Conservation (phyloP, 2,797 vertebrate species). For the Phoxinus dragarum region DNA sequence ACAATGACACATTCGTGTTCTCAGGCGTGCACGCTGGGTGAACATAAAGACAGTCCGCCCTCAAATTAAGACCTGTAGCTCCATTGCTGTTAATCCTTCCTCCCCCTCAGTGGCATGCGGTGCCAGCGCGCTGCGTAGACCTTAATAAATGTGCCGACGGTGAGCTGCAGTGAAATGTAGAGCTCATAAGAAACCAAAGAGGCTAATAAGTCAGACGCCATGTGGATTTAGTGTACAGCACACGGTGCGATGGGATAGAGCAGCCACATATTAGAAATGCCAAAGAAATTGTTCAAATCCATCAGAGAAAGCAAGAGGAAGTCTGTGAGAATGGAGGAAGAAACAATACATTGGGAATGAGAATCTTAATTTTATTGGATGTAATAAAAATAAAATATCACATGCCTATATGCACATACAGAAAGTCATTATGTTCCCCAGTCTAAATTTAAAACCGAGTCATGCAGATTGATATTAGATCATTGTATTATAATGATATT, state of each 20-base stretch:
- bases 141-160: conserved; percentile 59
- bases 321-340: conserved; percentile 5
- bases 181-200: conserved; percentile 58
- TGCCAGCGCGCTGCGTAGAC: conserved; percentile 53
- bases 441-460: conserved; percentile 47
- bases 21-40: conserved; percentile 36
- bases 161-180: conserved; percentile 59
- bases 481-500: conserved; percentile 27
- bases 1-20: conserved; percentile 8
- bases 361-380: conserved; percentile 41
- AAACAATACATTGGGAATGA: conserved; percentile 31
- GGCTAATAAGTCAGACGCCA: conserved; percentile 58
- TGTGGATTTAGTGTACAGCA: conserved; percentile 53
- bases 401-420: conserved; percentile 31
- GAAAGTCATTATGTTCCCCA: conserved; percentile 28
- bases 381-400: conserved; percentile 23
- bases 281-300: conserved; percentile 48
- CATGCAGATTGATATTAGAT: conserved; percentile 31
- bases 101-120: conserved; percentile 43
- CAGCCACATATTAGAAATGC: conserved; percentile 43
- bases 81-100: conserved; percentile 55
- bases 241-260: conserved; percentile 6
- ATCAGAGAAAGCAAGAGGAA: conserved; percentile 22
- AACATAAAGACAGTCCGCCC: conserved; percentile 54
- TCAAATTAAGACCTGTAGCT: conserved; percentile 61